Conservation (phyloP, 2,113 vertebrate species). For the Himantopus leucocephalus region DNA sequence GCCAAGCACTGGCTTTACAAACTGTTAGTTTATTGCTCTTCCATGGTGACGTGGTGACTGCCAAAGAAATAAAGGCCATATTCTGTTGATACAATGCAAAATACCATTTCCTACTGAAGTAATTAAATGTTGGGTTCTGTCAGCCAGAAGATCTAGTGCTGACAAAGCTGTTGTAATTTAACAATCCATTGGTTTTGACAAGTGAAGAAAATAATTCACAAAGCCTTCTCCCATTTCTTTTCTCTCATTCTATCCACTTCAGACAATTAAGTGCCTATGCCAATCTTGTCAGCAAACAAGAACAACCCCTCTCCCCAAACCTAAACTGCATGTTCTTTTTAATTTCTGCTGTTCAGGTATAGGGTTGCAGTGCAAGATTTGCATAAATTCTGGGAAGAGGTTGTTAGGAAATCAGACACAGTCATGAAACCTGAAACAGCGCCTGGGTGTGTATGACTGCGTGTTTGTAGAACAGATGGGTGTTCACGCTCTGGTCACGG, state of each 20-base stretch:
- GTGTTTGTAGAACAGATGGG: neutral
- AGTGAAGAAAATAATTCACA: neutral
- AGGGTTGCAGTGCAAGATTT: neutral
- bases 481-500: neutral
- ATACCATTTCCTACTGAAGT: neutral
- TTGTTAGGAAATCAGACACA: neutral
- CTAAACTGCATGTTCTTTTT: neutral
- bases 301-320: neutral
- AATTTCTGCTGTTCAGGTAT: neutral
- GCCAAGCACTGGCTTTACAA: neutral
- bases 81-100: neutral
- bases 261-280: neutral
- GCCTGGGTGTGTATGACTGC: fast-evolving
- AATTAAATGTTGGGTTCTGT: neutral
- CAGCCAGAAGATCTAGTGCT: neutral
- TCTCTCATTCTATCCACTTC: neutral
- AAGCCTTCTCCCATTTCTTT: neutral
- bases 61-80: neutral
- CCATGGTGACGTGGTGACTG: neutral
- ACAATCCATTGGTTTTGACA: neutral
- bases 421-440: neutral
- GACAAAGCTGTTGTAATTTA: neutral
- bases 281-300: neutral
- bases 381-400: neutral
- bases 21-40: neutral